Evolutionary conservation across 2,797 vertebrate genomes (phyloP).

Genomic region (Brachyrhaphis roseni): DNA sequence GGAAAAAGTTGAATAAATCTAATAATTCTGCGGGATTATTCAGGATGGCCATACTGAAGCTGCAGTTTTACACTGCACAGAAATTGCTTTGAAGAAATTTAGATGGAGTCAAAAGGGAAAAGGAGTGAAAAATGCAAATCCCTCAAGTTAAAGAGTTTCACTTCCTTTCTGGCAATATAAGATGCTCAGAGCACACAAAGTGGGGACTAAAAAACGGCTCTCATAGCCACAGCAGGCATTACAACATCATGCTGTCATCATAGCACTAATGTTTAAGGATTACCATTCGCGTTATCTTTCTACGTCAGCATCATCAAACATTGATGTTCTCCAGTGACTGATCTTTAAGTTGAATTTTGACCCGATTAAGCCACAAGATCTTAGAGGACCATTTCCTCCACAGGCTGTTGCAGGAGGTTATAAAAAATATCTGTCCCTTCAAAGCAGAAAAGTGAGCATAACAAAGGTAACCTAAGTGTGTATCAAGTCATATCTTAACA

Average conservation of each 20-base stretch:
- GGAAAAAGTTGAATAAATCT: constrained; percentile 8
- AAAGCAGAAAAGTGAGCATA: neutral
- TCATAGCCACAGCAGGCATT: neutral
- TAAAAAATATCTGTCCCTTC: neutral
- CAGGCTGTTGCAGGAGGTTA: neutral
- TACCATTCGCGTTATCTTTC: neutral
- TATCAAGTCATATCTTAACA: neutral
- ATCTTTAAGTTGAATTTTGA: neutral
- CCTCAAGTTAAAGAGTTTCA: neutral
- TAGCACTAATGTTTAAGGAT: neutral
- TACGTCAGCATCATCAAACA: neutral
- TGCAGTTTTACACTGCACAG: neutral
- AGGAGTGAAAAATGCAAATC: neutral
- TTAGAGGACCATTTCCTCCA: neutral
- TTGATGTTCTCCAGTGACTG: neutral
- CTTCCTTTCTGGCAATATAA: neutral
- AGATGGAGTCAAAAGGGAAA: neutral
- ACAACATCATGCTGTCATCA: neutral
- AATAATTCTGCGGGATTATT: neutral
- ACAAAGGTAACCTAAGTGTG: neutral
- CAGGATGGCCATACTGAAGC: neutral
- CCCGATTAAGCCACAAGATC: neutral
- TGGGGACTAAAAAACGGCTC: neutral
- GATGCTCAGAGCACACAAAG: neutral
- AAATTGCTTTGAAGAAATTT: constrained; percentile 12